Percentiles rank a stretch among this genome's conserved stretches.
Evolutionary conservation across 2,797 vertebrate genomes (phyloP).

Genomic region (Lacerta bilineata): DNA sequence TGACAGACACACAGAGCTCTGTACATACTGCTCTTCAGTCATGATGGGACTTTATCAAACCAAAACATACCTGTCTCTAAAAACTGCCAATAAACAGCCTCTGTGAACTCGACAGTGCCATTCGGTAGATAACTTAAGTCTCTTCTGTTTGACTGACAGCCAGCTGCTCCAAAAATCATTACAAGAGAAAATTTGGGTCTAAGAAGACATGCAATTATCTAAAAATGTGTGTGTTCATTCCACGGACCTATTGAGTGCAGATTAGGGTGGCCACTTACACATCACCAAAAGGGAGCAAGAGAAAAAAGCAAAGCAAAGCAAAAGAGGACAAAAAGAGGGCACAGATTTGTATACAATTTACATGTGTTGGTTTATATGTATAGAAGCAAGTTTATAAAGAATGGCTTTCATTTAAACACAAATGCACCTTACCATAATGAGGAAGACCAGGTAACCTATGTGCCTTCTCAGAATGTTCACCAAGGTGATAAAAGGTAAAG

Average conservation of each 20-base stretch:
- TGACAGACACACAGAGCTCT: not conserved
- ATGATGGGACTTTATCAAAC: not conserved
- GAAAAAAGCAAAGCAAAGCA: too few species aligned
- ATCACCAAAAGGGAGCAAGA: too few species aligned
- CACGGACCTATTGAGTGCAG: not conserved
- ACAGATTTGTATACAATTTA: too few species aligned
- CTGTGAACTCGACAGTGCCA: not conserved
- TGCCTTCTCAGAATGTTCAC: too few species aligned
- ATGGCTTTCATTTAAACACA: too few species aligned
- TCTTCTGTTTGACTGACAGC: not conserved
- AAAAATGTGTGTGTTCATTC: not conserved
- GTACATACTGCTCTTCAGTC: not conserved
- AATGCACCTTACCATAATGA: too few species aligned
- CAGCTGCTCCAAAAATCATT: not conserved
- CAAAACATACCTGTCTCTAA: fast-evolving
- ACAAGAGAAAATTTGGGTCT: not conserved
- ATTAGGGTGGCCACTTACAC: too few species aligned
- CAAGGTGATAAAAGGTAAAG: too few species aligned
- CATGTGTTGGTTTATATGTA: too few species aligned
- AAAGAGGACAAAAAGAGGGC: too few species aligned
- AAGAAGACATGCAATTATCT: not conserved
- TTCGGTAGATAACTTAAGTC: fast-evolving
- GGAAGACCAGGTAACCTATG: too few species aligned
- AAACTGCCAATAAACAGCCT: conserved; percentile 5
- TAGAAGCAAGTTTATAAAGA: too few species aligned